Evolutionary conservation across 2,888 invertebrate species (phyloP).

Genomic region (Griposia aprilina): DNA sequence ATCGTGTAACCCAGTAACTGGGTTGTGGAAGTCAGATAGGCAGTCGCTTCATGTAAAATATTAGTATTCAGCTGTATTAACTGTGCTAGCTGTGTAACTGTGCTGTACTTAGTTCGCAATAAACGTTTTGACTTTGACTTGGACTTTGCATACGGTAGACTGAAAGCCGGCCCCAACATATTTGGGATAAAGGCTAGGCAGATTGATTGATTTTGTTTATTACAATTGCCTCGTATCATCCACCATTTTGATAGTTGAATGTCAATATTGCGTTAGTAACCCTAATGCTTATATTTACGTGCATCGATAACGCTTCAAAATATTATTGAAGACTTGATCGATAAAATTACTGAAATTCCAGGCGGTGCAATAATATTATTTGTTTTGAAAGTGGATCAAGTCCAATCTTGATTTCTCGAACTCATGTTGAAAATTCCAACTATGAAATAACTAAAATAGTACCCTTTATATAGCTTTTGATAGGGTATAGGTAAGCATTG

Average conservation of each 20-base stretch:
- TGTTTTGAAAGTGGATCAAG: constrained; percentile 18
- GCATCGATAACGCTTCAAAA: constrained; percentile 13
- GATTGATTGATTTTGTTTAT: not conserved
- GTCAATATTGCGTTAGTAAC: constrained; percentile 9
- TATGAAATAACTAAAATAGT: not conserved
- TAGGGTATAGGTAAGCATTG: not conserved
- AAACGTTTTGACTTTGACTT: too few species aligned
- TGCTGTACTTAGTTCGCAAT: too few species aligned
- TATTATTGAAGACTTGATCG: constrained; percentile 7
- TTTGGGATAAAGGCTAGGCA: not conserved
- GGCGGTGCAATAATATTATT: not conserved
- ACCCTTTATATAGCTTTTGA: not conserved
- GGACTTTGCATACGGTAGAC: not conserved
- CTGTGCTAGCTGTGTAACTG: too few species aligned
- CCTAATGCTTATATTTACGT: not conserved
- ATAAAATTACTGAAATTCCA: constrained; percentile 13
- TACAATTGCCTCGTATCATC: not conserved
- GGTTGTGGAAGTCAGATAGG: not conserved
- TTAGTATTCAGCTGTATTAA: not conserved
- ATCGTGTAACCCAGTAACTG: not conserved
- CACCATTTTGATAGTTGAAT: not conserved
- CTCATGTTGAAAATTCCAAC: not conserved
- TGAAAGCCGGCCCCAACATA: not conserved
- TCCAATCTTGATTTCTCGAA: not conserved
- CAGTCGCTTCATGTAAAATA: not conserved